Evolutionary conservation across 2,888 invertebrate genomes (phyloP).

Genomic region (Calameuta pallipes): DNA sequence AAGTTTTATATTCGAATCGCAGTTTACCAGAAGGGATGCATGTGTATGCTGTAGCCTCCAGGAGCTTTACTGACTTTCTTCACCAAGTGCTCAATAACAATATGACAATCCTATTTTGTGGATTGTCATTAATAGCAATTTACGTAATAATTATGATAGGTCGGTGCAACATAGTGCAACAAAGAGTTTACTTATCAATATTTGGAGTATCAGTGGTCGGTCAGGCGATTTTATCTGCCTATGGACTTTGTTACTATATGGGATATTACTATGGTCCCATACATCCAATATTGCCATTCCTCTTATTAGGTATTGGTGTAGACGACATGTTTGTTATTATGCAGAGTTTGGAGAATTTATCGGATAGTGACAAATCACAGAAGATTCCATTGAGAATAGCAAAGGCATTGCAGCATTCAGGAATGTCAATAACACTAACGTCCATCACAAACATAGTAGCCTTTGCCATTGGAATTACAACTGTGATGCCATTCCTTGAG

Average conservation of each 20-base stretch:
- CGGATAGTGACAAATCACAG: slow-evolving; percentile 41
- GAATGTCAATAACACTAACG: slow-evolving; percentile 68
- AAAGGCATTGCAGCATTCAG: slow-evolving; percentile 63
- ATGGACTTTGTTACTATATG: slow-evolving; percentile 61
- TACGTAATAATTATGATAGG: slow-evolving; percentile 63
- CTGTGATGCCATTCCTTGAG: slow-evolving; percentile 68
- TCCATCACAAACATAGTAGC: slow-evolving; percentile 68
- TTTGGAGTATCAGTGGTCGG: slow-evolving; percentile 62
- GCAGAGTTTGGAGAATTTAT: slow-evolving; percentile 57
- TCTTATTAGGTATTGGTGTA: slow-evolving; percentile 64
- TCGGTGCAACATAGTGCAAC: slow-evolving; percentile 58
- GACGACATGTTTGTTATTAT: slow-evolving; percentile 66
- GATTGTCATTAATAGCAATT: slow-evolving; percentile 58
- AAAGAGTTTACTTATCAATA: slow-evolving; percentile 58
- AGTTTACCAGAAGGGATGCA: slow-evolving; percentile 54
- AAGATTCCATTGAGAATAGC: slow-evolving; percentile 59
- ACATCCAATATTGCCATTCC: slow-evolving; percentile 64
- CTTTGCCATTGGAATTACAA: slow-evolving; percentile 67
- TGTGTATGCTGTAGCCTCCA: slow-evolving; percentile 54
- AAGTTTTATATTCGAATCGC: slow-evolving; percentile 47
- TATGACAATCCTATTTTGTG: slow-evolving; percentile 57
- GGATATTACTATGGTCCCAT: slow-evolving; percentile 63
- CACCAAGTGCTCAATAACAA: slow-evolving; percentile 58
- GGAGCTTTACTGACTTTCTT: slow-evolving; percentile 59
- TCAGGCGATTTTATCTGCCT: slow-evolving; percentile 60